Conservation (phyloP, 2,888 invertebrate species). For the Thera obeliscata region DNA sequence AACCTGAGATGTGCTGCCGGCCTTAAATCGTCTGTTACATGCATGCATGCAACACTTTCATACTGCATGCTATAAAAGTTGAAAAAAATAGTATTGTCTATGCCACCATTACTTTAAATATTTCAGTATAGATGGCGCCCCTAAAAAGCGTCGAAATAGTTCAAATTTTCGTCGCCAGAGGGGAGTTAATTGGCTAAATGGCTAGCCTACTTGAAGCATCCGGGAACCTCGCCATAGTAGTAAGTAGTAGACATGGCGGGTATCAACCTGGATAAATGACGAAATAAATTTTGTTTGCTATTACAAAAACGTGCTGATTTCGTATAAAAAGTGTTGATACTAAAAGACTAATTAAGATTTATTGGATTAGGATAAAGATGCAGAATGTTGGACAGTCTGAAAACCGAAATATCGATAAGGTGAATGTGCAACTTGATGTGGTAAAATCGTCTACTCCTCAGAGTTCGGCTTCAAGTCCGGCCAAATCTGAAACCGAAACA, state of each 20-base stretch:
- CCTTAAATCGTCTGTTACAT: too few species aligned
- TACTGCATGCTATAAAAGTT: conserved; percentile 4
- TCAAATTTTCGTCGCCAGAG: conserved; percentile 70
- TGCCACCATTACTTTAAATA: conserved; percentile 49
- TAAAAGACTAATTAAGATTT: conserved; percentile 83
- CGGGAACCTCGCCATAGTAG: conserved; percentile 90
- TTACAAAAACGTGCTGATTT: conserved; percentile 83
- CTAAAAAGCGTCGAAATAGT: conserved; percentile 58
- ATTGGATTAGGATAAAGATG: conserved; percentile 91
- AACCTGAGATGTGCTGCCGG: too few species aligned
- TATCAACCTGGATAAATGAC: conserved; percentile 88
- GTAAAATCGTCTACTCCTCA: conserved; percentile 92
- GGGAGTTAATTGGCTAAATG: conserved; percentile 81
- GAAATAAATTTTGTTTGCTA: conserved; percentile 85
- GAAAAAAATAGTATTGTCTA: conserved; percentile 42
- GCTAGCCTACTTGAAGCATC: conserved; percentile 86
- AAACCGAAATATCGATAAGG: conserved; percentile 92
- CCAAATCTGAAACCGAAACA: conserved; percentile 94
- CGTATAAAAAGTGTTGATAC: conserved; percentile 82
- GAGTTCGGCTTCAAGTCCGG: conserved; percentile 92
- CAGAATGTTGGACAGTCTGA: conserved; percentile 96
- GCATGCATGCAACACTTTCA: too few species aligned
- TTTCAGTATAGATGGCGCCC: conserved; percentile 69
- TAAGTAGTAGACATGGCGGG: conserved; percentile 93
- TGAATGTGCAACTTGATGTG: conserved; percentile 89